phyloP scores from a whole-genome alignment of 2,888 invertebrate genomes.

The Yponomeuta sedellus region DNA sequence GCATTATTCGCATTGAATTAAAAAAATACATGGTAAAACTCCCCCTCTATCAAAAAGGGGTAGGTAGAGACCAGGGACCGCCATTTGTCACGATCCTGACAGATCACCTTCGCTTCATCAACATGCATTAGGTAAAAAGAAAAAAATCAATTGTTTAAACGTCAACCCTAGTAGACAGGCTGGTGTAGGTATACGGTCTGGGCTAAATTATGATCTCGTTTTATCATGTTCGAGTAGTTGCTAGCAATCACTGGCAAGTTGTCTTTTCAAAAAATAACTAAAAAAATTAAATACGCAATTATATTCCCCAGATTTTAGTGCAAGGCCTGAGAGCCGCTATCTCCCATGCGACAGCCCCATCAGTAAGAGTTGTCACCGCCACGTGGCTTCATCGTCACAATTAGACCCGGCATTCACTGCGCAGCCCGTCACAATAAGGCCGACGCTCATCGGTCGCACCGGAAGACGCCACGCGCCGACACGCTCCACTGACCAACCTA shows the following conservation, averaged over 20 bases:
- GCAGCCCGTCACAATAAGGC: constrained; percentile 57
- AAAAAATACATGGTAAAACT: too few species aligned
- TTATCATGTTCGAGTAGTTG: too few species aligned
- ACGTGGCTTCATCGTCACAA: constrained; percentile 61
- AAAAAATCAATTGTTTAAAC: too few species aligned
- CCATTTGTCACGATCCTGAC: too few species aligned
- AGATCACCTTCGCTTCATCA: too few species aligned
- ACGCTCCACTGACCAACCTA: not conserved
- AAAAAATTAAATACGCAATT: not conserved
- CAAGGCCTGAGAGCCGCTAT: not conserved
- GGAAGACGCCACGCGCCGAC: constrained; percentile 9
- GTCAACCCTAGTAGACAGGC: too few species aligned
- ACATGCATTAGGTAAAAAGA: too few species aligned
- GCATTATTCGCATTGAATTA: too few species aligned
- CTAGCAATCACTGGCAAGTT: not conserved
- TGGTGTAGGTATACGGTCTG: too few species aligned
- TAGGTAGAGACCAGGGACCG: too few species aligned
- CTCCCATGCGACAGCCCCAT: not conserved
- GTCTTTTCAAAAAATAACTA: not conserved
- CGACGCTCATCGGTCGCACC: constrained; percentile 32
- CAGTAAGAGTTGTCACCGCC: constrained; percentile 28
- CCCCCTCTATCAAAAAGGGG: too few species aligned
- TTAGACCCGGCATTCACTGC: constrained; percentile 57
- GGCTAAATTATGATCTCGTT: too few species aligned
- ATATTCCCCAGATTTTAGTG: not conserved